Conservation (phyloP, 1,140 invertebrate species). For the Ladona fulva region DNA sequence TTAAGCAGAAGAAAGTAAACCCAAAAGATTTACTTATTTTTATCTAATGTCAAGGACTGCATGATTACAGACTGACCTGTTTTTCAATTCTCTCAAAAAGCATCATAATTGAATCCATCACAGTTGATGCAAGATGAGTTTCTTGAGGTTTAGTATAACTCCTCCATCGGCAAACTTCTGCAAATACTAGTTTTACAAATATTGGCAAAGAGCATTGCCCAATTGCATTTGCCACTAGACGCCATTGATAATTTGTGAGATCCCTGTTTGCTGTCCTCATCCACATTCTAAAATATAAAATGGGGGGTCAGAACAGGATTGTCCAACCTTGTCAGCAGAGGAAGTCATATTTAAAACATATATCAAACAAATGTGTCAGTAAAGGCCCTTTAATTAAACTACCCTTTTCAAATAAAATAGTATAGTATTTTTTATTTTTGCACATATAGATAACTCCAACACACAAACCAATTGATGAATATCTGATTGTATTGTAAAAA, state of each 20-base stretch:
- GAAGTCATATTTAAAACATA: too few relatives aligned
- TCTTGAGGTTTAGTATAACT: conserved; percentile 91
- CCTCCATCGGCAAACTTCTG: conserved; percentile 92
- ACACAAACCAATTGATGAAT: too few relatives aligned
- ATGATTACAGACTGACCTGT: conserved; percentile 55
- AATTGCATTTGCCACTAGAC: conserved; percentile 86
- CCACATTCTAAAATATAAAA: conserved; percentile 60
- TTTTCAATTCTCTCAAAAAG: conserved; percentile 91
- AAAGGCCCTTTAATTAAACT: too few relatives aligned
- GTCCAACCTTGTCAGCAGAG: too few relatives aligned
- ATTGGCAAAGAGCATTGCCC: conserved; percentile 91
- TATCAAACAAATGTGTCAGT: too few relatives aligned
- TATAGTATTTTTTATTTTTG: too few relatives aligned
- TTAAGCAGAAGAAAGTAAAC: too few relatives aligned
- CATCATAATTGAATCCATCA: conserved; percentile 97
- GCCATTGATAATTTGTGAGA: conserved; percentile 87
- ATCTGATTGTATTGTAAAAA: too few relatives aligned
- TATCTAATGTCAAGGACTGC: too few relatives aligned
- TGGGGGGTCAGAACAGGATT: not conserved
- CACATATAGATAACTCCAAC: too few relatives aligned
- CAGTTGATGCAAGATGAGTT: conserved; percentile 83
- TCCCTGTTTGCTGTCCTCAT: conserved; percentile 84
- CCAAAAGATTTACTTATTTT: too few relatives aligned
- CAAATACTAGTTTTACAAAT: conserved; percentile 94
- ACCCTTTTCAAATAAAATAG: too few relatives aligned